Evolutionary conservation across 2,113 vertebrate species (phyloP).

Genomic region (Asarcornis scutulata): DNA sequence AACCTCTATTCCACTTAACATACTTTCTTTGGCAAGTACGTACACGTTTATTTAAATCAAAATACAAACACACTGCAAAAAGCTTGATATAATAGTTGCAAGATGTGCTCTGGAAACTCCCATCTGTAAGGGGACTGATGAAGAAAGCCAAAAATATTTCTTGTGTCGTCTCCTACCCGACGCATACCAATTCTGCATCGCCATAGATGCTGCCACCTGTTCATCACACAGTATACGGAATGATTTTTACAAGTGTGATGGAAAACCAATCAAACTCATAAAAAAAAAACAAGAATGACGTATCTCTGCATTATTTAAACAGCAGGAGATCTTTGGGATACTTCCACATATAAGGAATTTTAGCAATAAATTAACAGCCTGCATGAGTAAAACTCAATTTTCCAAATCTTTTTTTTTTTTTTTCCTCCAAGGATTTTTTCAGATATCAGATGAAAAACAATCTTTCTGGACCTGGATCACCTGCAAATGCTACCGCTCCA

Average conservation of each 20-base stretch:
- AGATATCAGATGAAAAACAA: background rate
- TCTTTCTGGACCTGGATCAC: background rate
- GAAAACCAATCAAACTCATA: background rate
- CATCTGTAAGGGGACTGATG: background rate
- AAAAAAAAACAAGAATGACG: rapidly evolving
- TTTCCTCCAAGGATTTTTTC: background rate
- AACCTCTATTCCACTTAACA: background rate
- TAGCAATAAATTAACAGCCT: background rate
- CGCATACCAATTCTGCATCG: rapidly evolving
- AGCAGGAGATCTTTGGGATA: background rate
- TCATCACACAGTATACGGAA: background rate
- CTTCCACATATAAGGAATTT: background rate
- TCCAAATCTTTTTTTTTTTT: background rate
- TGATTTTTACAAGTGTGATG: background rate
- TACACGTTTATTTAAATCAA: background rate
- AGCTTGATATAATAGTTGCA: background rate
- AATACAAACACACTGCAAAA: background rate
- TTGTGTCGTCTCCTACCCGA: background rate
- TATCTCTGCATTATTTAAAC: background rate
- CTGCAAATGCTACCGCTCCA: background rate
- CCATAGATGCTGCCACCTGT: background rate
- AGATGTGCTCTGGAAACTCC: background rate
- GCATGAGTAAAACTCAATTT: background rate
- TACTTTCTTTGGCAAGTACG: background rate
- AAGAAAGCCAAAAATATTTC: background rate